Evolutionary conservation across 2,113 vertebrate genomes (phyloP).

Genomic region (Sigmodon hispidus): DNA sequence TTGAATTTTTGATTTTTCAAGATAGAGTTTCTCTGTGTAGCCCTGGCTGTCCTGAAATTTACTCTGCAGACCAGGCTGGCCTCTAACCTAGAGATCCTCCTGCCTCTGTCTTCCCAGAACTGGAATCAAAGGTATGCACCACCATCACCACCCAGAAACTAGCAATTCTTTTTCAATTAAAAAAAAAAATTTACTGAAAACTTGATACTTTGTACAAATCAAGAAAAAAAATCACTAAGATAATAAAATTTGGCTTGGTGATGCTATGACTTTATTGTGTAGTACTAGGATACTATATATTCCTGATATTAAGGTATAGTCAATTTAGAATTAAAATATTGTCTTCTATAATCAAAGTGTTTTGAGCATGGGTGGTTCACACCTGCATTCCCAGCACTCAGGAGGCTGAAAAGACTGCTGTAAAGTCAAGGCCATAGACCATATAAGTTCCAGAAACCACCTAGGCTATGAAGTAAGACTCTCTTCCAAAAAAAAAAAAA

Average conservation of each 20-base stretch:
- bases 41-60: not conserved
- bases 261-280: conserved; percentile 22
- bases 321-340: conserved; percentile 41
- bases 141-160: not conserved
- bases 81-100: not conserved
- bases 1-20: not conserved
- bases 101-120: not conserved
- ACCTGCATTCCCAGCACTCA: not conserved
- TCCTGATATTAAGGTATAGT: not conserved
- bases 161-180: conserved; percentile 27
- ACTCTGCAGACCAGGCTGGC: not conserved
- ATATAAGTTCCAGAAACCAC: not conserved
- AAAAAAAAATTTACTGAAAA: not conserved
- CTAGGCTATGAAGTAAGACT: not conserved
- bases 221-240: conserved; percentile 7
- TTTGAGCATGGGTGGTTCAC: not conserved
- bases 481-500: not conserved
- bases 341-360: not conserved
- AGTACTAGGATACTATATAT: conserved; percentile 47
- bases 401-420: not conserved
- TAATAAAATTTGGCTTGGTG: not conserved
- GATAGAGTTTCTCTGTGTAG: not conserved
- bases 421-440: not conserved
- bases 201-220: conserved; percentile 25
- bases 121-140: not conserved